These are phyloP conservation scores for Tenthredo amoena DNA, from an alignment of 2,888 invertebrate species.

Conservation along the genomic window DNA sequence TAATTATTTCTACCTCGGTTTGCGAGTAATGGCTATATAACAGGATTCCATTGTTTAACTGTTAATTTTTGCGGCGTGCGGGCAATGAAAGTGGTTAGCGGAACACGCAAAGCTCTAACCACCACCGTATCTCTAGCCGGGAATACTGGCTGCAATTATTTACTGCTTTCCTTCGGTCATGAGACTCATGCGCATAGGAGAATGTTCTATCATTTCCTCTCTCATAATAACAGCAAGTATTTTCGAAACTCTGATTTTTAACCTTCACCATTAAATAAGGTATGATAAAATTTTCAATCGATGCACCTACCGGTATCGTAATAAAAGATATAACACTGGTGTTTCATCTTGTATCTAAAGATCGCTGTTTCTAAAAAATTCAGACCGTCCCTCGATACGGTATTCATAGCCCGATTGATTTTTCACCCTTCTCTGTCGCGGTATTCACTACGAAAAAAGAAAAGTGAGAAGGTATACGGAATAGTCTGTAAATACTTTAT, in stretches of 20 bases:
- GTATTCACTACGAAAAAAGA: slow-evolving; percentile 12
- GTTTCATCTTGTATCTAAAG: slow-evolving; percentile 8
- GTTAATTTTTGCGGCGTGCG: slow-evolving; percentile 71
- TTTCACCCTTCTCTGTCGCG: slow-evolving; percentile 40
- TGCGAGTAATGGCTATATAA: slow-evolving; percentile 69
- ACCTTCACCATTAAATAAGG: not conserved
- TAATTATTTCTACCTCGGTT: slow-evolving; percentile 71
- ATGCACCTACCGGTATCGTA: not conserved
- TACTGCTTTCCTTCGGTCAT: slow-evolving; percentile 8
- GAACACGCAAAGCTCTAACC: slow-evolving; percentile 62
- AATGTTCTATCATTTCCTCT: not conserved
- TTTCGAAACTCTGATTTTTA: not conserved
- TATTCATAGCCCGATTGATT: slow-evolving; percentile 45
- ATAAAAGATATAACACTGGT: slow-evolving; percentile 3
- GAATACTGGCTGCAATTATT: slow-evolving; percentile 45
- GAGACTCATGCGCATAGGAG: not conserved
- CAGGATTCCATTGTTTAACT: slow-evolving; percentile 71
- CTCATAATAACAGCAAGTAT: not conserved
- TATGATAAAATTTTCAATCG: not conserved
- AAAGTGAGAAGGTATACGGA: not conserved
- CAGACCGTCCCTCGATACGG: slow-evolving; percentile 37
- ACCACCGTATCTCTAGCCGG: slow-evolving; percentile 23
- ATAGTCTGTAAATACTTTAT: slow-evolving; percentile 32
- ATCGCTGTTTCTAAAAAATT: slow-evolving; percentile 44
- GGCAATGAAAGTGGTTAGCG: slow-evolving; percentile 60